phyloP scores from a whole-genome alignment of 2,797 vertebrate species.

The Corythornis leucogaster region DNA sequence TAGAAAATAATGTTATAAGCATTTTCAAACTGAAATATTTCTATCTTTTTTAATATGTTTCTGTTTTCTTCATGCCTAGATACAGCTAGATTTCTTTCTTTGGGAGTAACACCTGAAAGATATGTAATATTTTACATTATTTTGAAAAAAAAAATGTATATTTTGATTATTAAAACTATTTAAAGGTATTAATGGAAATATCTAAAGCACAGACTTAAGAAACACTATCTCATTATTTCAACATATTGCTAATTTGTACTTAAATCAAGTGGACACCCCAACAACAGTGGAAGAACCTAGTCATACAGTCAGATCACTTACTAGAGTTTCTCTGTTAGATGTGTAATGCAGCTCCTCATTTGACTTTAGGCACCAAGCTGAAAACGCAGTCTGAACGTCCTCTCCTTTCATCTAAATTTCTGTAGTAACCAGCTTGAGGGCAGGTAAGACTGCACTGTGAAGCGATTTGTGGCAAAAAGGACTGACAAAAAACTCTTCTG shows the following conservation, averaged over 20 bases:
- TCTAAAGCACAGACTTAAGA: not conserved
- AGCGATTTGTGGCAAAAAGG: too few relatives aligned
- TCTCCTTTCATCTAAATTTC: not conserved
- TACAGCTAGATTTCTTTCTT: not conserved
- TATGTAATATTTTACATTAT: not conserved
- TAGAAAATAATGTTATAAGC: not conserved
- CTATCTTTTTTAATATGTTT: not conserved
- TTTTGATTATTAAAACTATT: not conserved
- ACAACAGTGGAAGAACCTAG: not conserved
- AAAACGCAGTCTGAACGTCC: not conserved
- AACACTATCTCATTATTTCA: not conserved
- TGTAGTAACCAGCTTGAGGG: too few relatives aligned
- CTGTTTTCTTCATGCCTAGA: not conserved
- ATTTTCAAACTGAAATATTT: not conserved
- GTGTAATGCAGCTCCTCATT: not conserved
- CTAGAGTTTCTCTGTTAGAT: not conserved
- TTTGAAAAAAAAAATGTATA: not conserved
- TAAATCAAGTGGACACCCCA: not conserved
- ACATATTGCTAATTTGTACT: not conserved
- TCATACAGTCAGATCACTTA: not conserved
- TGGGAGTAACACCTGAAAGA: not conserved
- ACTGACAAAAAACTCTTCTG: too few relatives aligned
- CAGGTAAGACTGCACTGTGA: too few relatives aligned
- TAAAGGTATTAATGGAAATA: not conserved
- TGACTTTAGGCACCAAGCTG: not conserved